phyloP scores from a whole-genome alignment of 2,888 invertebrate species.

The Andrena marginata region DNA sequence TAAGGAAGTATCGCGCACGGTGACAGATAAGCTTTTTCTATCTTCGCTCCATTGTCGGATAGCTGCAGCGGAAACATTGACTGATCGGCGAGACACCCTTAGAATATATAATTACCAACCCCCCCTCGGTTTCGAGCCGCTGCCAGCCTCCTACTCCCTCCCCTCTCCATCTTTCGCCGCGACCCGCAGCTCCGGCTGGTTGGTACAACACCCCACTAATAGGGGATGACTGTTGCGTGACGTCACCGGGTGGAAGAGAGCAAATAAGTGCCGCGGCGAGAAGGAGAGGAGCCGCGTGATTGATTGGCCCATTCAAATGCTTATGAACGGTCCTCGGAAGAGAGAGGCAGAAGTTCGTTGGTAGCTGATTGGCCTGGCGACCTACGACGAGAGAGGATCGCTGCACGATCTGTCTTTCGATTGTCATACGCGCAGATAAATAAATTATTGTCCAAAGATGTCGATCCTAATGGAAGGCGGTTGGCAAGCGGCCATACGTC shows the following conservation, averaged over 20 bases:
- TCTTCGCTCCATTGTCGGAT: slow-evolving; percentile 82
- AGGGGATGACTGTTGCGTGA: slow-evolving; percentile 81
- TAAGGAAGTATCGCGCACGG: slow-evolving; percentile 79
- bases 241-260: slow-evolving; percentile 75
- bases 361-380: slow-evolving; percentile 72
- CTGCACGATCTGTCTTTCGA: slow-evolving; percentile 81
- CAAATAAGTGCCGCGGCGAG: slow-evolving; percentile 28
- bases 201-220: slow-evolving; percentile 81
- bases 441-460: slow-evolving; percentile 78
- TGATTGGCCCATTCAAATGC: slow-evolving; percentile 84
- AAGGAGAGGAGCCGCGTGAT: slow-evolving; percentile 76
- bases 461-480: slow-evolving; percentile 68
- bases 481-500: slow-evolving; percentile 63
- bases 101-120: slow-evolving; percentile 84
- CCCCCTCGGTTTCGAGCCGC: slow-evolving; percentile 58
- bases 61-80: slow-evolving; percentile 85
- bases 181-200: slow-evolving; percentile 65
- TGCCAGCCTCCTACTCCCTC: slow-evolving; percentile 56
- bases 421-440: slow-evolving; percentile 81
- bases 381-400: slow-evolving; percentile 51
- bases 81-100: slow-evolving; percentile 84
- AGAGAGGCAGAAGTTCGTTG: slow-evolving; percentile 74
- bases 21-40: slow-evolving; percentile 85
- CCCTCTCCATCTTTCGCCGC: slow-evolving; percentile 50
- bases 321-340: slow-evolving; percentile 78